A percentile compares a stretch with the other conserved stretches of the same genome.
Conservation (phyloP, 2,113 vertebrate species). For the Gnathonemus longibarbis region DNA sequence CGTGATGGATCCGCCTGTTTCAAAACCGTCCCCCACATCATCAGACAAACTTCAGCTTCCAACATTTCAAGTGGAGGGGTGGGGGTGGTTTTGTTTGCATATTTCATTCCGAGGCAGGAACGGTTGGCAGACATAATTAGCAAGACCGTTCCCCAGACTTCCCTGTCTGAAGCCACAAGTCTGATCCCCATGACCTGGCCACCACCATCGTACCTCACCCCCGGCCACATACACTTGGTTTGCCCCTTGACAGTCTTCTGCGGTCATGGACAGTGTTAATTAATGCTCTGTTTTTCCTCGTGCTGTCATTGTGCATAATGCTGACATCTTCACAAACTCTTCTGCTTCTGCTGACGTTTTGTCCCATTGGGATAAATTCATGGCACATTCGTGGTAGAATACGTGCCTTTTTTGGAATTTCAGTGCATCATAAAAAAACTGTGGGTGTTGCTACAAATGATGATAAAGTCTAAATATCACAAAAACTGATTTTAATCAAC, state of each 20-base stretch:
- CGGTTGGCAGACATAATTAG: constrained; percentile 56
- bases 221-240: constrained; percentile 39
- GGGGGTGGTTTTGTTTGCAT: constrained; percentile 35
- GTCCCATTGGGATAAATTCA: background rate
- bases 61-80: constrained; percentile 10
- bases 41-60: background rate
- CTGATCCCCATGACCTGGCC: background rate
- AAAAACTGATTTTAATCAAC: background rate
- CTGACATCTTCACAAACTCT: background rate
- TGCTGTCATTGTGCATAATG: background rate
- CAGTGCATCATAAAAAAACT: background rate
- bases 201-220: constrained; percentile 14
- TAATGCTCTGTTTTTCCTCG: background rate
- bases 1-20: constrained; percentile 54
- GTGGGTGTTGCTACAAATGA: background rate
- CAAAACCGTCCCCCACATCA: constrained; percentile 29
- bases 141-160: constrained; percentile 36
- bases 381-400: background rate
- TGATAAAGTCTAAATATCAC: background rate
- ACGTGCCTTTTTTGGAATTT: background rate
- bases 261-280: background rate
- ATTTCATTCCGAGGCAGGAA: constrained; percentile 54
- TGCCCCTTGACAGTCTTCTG: background rate
- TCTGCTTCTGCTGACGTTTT: background rate
- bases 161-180: constrained; percentile 44